Base-by-base conservation (phyloP, 2,888 invertebrate species). In the Stegana nigrithorax region DNA sequence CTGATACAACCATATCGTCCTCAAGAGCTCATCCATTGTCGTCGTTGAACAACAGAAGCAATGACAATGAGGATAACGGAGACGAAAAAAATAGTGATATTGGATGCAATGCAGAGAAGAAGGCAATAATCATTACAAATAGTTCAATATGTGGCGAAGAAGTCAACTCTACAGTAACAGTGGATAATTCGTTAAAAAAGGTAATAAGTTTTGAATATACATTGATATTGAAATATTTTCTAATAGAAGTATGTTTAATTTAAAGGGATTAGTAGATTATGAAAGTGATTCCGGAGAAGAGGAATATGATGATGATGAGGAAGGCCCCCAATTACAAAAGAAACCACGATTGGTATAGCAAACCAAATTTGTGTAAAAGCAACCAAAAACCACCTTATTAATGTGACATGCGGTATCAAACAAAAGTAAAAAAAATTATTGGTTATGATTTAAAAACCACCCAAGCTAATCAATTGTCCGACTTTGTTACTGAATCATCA, bases 201-300 rank as follows among this genome's bases (percentile, higher is more conserved):
- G 75, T 78, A 36, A 23, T 2, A 44, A 7, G 0, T 6, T 51
- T 42, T 27, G 12, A 36, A 8, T 8, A 10, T 0, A 57, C 2
- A 17, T 0, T 19, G 6, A 47, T 19, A 47, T 19, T 21, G 2
- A 21, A 10, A 19, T 23, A 32, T 32, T 12, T 2, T 32, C 6
- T 1, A 19, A 47, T 47, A 14, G 17, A 14, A 45, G 14, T 45
- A 45, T 25, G n/a, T 26, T 26, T 50, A 50, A n/a, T 14, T 47
- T 10, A 19, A 47, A 94, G 94, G 95, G 96, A 73, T 89, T 98
- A 81, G 98, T 98, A 68, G 98, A 98, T 86, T 98, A 98, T 82
- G 97, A 98, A 84, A 97, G 95, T 62, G 97, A 98, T 87, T 97
- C 97, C 0, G 97, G 98, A 81, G 97, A 97, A 81, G 96, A 96